Conservation (phyloP, 2,888 invertebrate species). For the Choreutis nemorana region DNA sequence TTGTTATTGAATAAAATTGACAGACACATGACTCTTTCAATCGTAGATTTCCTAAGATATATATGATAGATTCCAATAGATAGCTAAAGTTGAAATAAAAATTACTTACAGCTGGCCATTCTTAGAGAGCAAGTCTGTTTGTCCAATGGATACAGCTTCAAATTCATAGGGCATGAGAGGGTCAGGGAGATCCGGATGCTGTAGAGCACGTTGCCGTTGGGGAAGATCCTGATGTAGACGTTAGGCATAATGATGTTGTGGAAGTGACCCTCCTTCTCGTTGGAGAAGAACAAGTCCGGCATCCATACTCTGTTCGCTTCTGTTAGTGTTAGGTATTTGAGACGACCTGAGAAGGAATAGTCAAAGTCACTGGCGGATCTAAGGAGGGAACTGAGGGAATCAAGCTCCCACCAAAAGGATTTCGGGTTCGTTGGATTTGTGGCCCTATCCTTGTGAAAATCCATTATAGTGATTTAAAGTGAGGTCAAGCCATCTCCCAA, state of each 20-base stretch:
- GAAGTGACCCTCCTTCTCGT: constrained; percentile 97
- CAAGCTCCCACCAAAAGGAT: no score
- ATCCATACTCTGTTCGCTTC: constrained; percentile 97
- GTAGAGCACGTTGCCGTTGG: constrained; percentile 93
- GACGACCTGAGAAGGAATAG: constrained; percentile 71
- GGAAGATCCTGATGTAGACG: constrained; percentile 95
- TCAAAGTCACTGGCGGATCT: neutral
- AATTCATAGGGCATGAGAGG: constrained; percentile 96
- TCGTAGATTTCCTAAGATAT: no score
- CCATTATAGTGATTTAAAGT: no score
- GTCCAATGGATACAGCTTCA: constrained; percentile 96
- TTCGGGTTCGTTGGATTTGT: no score
- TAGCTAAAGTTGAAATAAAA: no score
- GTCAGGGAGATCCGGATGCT: constrained; percentile 97
- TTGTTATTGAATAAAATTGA: no score
- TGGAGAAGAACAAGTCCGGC: constrained; percentile 97
- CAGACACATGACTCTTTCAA: no score
- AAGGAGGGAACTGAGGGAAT: no score
- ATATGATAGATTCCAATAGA: no score
- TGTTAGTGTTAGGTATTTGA: constrained; percentile 91
- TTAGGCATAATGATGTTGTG: constrained; percentile 98
- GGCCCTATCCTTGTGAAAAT: no score
- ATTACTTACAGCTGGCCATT: constrained; percentile 95
- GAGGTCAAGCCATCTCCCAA: no score
- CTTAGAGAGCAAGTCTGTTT: constrained; percentile 93